A percentile compares a stretch with the other conserved stretches of the same genome.
These are phyloP conservation scores for Bos taurus DNA, from an alignment of 2,113 vertebrate species.

Conservation along the genomic window ARS-UCD2.0 NC_037336.1:73200501-73201000, in stretches of 20 bases:
- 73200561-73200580: not conserved
- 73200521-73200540: not conserved
- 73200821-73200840: not conserved
- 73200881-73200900: slow-evolving; percentile 52
- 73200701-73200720: not conserved
- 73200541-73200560: not conserved
- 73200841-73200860: not conserved
- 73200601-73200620: not conserved
- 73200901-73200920: slow-evolving; percentile 69
- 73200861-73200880: slow-evolving; percentile 18
- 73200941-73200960: slow-evolving; percentile 59
- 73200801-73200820: not conserved
- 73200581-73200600: not conserved
- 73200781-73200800: not conserved
- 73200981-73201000: slow-evolving; percentile 23
- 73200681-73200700: not conserved
- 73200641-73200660: not conserved
- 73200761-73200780: not conserved
- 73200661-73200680: not conserved
- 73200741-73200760: not conserved
- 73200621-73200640: not conserved
- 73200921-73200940: slow-evolving; percentile 59
- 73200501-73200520: not conserved
- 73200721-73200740: not conserved
- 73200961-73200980: slow-evolving; percentile 30